Base-by-base conservation (phyloP, 1,140 invertebrate genomes). In the Heliconius hewitsoni region DNA sequence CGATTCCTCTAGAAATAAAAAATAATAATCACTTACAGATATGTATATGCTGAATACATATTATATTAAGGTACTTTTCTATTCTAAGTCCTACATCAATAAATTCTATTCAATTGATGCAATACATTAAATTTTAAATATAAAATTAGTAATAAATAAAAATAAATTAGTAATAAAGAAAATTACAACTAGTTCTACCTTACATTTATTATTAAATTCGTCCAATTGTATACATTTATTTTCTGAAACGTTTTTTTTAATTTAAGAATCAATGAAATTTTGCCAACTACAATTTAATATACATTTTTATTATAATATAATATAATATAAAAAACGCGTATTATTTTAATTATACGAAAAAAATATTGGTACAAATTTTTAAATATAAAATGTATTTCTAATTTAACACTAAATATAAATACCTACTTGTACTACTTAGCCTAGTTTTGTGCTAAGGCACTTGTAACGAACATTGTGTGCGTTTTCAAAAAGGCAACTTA, bases 161-260 rank as follows among this genome's bases (percentile, higher is more conserved):
- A 46, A 46, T 16, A 5, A 46, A 46, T 16, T 46, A 46, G 1
- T 46, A 75, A 75, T 71, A 76, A 13, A 71, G 16, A 76, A 66
- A 27, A 3, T 76, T 46, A 76, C 55, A 5, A 39, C 30, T 76
- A 72, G 70, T 71, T 52, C 50, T 23, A 72, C 23, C 76, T 77
- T 77, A 72, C 13, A 77, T 27, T 50, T 74, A 13, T 18, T 50
- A 70, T 52, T 79, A 79, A 79, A 79, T 79, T 79, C 78, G 78
- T 74, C 78, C 78, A 79, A 79, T 79, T 55, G 57, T 79, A 71
- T 39, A 70, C 19, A 50, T 52, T 57, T 27, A 42, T 39, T 39
- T 76, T 60, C 37, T 19, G 37, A 72, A 39, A 37, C 6, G 1
- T 72, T 72, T 72, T 72, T 42, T 72, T 72, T 72, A 5, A 72